Evolutionary conservation across 2,888 invertebrate species (phyloP).

Genomic region (Lomographa bimaculata): DNA sequence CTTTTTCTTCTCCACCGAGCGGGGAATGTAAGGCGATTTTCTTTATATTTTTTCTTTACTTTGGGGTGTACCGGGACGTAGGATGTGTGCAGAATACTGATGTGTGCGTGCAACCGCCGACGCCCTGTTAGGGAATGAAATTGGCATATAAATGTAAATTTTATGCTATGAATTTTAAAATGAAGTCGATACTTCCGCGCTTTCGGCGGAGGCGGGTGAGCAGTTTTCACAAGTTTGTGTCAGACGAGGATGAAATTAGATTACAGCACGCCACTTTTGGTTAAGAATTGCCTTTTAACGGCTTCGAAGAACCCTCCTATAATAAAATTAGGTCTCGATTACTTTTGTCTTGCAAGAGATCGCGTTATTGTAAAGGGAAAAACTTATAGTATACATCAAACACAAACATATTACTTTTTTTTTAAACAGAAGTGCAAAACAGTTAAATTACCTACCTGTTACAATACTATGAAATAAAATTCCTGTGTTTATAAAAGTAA

Average conservation of each 20-base stretch:
- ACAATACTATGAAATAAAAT: no score
- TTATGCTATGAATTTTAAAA: conserved; percentile 84
- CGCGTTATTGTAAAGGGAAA: conserved; percentile 3
- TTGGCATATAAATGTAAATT: conserved; percentile 84
- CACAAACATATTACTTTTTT: no score
- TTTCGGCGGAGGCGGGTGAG: conserved; percentile 53
- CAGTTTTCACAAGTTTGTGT: conserved; percentile 67
- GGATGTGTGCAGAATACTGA: conserved; percentile 78
- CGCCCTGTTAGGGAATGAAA: conserved; percentile 81
- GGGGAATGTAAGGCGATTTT: conserved; percentile 72
- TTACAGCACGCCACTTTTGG: conserved; percentile 67
- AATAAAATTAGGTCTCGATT: conserved; percentile 25
- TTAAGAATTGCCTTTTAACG: conserved; percentile 69
- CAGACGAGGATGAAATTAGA: conserved; percentile 75
- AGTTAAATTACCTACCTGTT: no score
- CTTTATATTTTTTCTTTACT: conserved; percentile 66
- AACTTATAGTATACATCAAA: no score
- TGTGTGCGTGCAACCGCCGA: conserved; percentile 78
- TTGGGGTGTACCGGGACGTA: conserved; percentile 57
- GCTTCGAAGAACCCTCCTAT: conserved; percentile 19
- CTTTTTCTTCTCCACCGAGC: conserved; percentile 69
- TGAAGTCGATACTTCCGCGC: conserved; percentile 80
- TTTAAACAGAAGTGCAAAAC: no score
- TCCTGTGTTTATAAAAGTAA: no score
- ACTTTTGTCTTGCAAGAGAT: conserved; percentile 13